These are phyloP conservation scores for Halictus ligatus DNA, from an alignment of 2,888 invertebrate genomes.

Conservation along the genomic window DNA sequence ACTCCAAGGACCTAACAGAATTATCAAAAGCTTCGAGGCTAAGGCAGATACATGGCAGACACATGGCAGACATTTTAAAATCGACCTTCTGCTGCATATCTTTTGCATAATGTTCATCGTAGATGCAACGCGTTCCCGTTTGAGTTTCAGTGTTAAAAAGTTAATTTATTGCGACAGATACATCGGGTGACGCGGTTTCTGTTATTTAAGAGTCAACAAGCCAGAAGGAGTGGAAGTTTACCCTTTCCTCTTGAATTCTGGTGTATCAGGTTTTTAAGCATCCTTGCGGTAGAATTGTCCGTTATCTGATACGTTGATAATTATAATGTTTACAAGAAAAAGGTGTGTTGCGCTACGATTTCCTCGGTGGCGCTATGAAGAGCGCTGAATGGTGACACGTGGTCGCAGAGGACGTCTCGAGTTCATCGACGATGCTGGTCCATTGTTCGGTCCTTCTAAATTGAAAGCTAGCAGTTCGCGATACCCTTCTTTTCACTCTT, in stretches of 20 bases:
- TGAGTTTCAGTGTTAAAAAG: not conserved
- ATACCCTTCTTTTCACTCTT: slow-evolving; percentile 27
- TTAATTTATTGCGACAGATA: not conserved
- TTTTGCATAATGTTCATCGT: not conserved
- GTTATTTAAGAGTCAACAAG: not conserved
- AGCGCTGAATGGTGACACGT: slow-evolving; percentile 38
- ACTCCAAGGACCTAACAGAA: not conserved
- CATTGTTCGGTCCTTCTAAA: slow-evolving; percentile 61
- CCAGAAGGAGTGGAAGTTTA: not conserved
- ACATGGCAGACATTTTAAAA: not conserved
- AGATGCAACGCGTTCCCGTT: not conserved
- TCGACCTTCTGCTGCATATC: not conserved
- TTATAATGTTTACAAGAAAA: not conserved
- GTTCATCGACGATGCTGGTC: slow-evolving; percentile 52
- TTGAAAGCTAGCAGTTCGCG: slow-evolving; percentile 55
- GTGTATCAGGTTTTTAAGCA: not conserved
- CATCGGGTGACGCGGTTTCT: not conserved
- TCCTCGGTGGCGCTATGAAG: slow-evolving; percentile 18
- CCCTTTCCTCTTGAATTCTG: not conserved
- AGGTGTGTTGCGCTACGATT: not conserved
- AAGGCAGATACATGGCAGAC: not conserved
- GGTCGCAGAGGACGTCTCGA: slow-evolving; percentile 48
- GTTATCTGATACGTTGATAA: not conserved
- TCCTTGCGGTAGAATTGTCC: not conserved
- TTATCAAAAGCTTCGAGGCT: not conserved